Evolutionary conservation across 1,140 invertebrate genomes (phyloP), one percentile per base, ranked within the genome.

Genomic region (Meloidogyne hapla): DNA sequence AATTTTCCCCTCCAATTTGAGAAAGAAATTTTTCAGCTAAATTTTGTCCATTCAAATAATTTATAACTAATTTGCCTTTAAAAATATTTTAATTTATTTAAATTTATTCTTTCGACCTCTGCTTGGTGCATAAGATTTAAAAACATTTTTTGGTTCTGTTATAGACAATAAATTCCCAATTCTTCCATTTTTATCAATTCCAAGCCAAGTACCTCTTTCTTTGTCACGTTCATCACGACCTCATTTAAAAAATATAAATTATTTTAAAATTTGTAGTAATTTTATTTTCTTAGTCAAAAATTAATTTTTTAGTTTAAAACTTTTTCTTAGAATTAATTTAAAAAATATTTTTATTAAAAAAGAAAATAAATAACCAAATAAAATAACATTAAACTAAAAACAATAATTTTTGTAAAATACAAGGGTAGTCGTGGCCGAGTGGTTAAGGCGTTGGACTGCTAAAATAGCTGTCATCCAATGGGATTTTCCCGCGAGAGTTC

Each of bases 101-200:
- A 26, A 2, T 40, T 69, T 25, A 56, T 18, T 45, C 23, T 13
- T 42, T 38, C 1, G 33, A 62, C 80, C 76, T 79, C 80, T 64
- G 65, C 80, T 82, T 33, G 68, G 70, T 13, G 75, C 61, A 33
- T 70, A 21, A 25, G n/a, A 12, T n/a, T 67, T 62, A 33, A 71
- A 63, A n/a, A 56, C 48, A 23, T 72, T 25, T 65, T 38, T 42
- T 18, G 77, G 79, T 73, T 83, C 76, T 25, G 81, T 83, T 33
- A 83, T 81, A 5, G 81, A 81, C 6, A 83, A 72, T 21, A 83
- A 73, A 69, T 74, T 81, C 25, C 81, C 81, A 40, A 84, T 63
- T 25, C 74, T 73, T 5, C 81, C 81, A 5, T 45, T 40, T 62
- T 62, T 42, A 64, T 75, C 75, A 48, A 83, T 38, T 42, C 83